A percentile compares a stretch with the other conserved stretches of the same genome.
phyloP scores from a whole-genome alignment of 1,140 invertebrate species.

The Coelopa frigida region DNA sequence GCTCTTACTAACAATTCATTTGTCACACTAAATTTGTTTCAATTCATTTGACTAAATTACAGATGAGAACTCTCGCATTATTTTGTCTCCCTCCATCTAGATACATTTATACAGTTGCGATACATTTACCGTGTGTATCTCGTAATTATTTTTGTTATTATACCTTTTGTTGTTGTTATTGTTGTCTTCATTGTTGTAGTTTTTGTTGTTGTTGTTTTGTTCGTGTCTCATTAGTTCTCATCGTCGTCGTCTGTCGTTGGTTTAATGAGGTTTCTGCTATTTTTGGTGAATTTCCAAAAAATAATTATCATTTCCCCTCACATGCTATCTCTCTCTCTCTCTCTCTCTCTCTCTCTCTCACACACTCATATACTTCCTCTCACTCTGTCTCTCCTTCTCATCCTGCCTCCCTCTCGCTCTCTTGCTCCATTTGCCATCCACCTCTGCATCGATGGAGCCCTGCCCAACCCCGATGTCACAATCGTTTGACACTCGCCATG shows the following conservation, averaged over 20 bases:
- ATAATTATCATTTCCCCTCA: constrained; percentile 38
- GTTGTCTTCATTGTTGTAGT: too few relatives aligned
- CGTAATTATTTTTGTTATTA: too few relatives aligned
- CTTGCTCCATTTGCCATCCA: too few relatives aligned
- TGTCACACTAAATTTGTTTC: constrained; percentile 45
- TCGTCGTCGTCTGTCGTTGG: constrained; percentile 15
- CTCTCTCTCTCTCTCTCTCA: too few relatives aligned
- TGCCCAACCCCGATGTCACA: constrained; percentile 15
- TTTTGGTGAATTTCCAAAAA: constrained; percentile 42
- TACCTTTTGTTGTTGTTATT: too few relatives aligned
- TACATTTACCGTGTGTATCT: too few relatives aligned
- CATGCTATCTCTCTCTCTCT: too few relatives aligned
- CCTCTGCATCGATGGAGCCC: too few relatives aligned
- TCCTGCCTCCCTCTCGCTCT: too few relatives aligned
- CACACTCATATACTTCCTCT: too few relatives aligned
- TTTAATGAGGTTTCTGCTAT: constrained; percentile 42
- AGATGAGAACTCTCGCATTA: constrained; percentile 24
- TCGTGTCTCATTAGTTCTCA: constrained; percentile 6
- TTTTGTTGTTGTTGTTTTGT: background rate
- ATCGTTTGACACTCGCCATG: constrained; percentile 16
- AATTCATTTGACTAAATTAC: constrained; percentile 41
- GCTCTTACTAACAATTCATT: constrained; percentile 44
- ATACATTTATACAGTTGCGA: background rate
- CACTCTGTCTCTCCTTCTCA: too few relatives aligned
- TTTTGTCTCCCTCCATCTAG: too few relatives aligned